Percentiles rank a stretch among this genome's conserved stretches.
phyloP scores from a whole-genome alignment of 2,113 vertebrate species.

The Carassius carassius region DNA sequence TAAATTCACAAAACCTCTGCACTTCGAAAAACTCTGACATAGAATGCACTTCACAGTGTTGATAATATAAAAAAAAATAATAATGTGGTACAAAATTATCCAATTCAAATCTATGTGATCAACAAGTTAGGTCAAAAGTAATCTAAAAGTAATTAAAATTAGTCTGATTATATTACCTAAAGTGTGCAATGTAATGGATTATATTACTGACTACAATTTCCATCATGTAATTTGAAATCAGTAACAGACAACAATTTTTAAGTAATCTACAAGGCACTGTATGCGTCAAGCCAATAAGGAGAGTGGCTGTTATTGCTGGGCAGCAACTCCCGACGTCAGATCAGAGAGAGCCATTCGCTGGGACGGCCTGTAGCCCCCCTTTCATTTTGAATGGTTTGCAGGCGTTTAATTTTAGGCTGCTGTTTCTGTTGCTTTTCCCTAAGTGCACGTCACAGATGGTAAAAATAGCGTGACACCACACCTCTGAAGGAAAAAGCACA shows the following conservation, averaged over 20 bases:
- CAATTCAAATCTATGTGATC: background rate
- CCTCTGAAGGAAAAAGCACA: conserved; percentile 69
- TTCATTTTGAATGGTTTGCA: conserved; percentile 69
- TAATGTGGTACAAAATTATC: background rate
- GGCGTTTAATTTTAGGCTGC: conserved; percentile 75
- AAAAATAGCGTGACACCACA: conserved; percentile 74
- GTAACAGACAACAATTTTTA: background rate
- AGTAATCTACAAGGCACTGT: conserved; percentile 13
- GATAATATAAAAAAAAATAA: background rate
- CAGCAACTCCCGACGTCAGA: conserved; percentile 58
- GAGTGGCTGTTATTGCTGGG: conserved; percentile 58
- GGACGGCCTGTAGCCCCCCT: conserved; percentile 43
- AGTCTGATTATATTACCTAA: background rate
- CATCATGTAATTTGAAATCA: background rate
- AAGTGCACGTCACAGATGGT: conserved; percentile 71
- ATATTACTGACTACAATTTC: background rate
- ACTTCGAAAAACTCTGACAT: background rate
- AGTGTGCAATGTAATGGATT: background rate
- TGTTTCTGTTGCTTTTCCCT: conserved; percentile 79
- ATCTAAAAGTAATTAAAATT: background rate
- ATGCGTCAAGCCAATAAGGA: conserved; percentile 40
- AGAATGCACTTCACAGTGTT: background rate
- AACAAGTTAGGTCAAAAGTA: background rate
- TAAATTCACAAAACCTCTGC: background rate
- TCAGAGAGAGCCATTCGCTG: conserved; percentile 57